phyloP scores from a whole-genome alignment of 2,797 vertebrate genomes.

The Simalia tracyae region DNA sequence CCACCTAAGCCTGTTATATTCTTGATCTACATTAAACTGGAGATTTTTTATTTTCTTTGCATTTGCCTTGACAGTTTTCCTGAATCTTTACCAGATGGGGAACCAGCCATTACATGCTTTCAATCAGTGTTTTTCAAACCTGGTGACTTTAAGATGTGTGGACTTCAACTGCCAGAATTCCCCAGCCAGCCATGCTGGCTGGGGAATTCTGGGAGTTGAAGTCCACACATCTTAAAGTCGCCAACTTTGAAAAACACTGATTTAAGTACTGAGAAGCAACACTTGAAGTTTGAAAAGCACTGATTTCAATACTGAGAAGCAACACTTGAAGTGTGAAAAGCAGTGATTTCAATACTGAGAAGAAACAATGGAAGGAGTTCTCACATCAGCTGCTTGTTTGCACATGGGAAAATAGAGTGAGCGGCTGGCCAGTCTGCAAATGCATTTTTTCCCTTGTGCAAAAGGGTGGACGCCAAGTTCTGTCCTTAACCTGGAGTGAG shows the following conservation, averaged over 20 bases:
- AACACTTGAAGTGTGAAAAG: neutral
- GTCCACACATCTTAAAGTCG: neutral
- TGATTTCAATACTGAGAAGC: neutral
- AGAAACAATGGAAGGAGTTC: neutral
- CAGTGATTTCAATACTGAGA: neutral
- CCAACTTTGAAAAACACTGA: neutral
- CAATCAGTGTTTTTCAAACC: neutral
- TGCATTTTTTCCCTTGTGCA: neutral
- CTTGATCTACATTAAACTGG: too few species aligned
- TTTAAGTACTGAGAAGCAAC: neutral
- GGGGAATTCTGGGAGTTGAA: neutral
- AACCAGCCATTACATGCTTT: neutral
- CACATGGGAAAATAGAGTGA: neutral
- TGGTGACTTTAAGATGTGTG: neutral
- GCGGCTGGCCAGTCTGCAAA: neutral
- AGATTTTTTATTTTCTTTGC: too few species aligned
- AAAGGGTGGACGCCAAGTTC: neutral
- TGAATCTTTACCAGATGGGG: neutral
- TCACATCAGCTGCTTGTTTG: neutral
- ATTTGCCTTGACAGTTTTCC: neutral
- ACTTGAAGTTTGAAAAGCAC: neutral
- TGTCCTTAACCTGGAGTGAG: neutral
- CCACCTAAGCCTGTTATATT: too few species aligned
- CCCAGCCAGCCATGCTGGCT: neutral
- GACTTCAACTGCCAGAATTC: neutral